Percentiles rank a stretch among this genome's conserved stretches.
phyloP scores from a whole-genome alignment of 1,140 invertebrate genomes.

The Formica exsecta region DNA sequence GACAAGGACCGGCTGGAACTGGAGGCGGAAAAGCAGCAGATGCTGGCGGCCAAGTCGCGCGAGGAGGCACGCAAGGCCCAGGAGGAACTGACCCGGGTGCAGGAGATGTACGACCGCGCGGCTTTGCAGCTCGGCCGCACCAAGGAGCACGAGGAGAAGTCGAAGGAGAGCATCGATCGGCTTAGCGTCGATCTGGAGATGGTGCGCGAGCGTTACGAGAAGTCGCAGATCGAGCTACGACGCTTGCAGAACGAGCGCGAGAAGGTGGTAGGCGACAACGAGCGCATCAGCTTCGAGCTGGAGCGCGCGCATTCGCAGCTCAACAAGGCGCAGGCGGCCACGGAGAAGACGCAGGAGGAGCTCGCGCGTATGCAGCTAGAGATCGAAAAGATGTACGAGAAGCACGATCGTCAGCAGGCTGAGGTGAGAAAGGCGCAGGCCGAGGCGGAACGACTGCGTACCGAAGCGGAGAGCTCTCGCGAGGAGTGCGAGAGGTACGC shows the following conservation, averaged over 20 bases:
- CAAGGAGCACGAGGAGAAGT: conserved; percentile 96
- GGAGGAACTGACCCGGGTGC: conserved; percentile 93
- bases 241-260: conserved; percentile 94
- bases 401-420: conserved; percentile 93
- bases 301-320: conserved; percentile 94
- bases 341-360: conserved; percentile 96
- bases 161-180: conserved; percentile 94
- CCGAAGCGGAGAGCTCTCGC: conserved; percentile 90
- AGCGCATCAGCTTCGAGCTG: conserved; percentile 94
- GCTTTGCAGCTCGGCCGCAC: conserved; percentile 93
- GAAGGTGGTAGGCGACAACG: conserved; percentile 93
- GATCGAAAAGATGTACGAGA: conserved; percentile 96
- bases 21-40: conserved; percentile 94
- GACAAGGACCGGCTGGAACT: conserved; percentile 94
- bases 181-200: conserved; percentile 93
- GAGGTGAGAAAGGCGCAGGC: conserved; percentile 93
- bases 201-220: conserved; percentile 95
- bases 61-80: conserved; percentile 95
- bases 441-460: conserved; percentile 90
- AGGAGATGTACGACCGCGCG: conserved; percentile 95
- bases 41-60: conserved; percentile 92
- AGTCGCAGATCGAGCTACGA: conserved; percentile 93
- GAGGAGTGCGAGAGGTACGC: conserved; percentile 92
- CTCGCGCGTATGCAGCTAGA: conserved; percentile 94
- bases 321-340: conserved; percentile 92